Evolutionary conservation across 2,888 invertebrate genomes (phyloP), one percentile per base, ranked within the genome.

Genomic region (Orthonevra nobilis): DNA sequence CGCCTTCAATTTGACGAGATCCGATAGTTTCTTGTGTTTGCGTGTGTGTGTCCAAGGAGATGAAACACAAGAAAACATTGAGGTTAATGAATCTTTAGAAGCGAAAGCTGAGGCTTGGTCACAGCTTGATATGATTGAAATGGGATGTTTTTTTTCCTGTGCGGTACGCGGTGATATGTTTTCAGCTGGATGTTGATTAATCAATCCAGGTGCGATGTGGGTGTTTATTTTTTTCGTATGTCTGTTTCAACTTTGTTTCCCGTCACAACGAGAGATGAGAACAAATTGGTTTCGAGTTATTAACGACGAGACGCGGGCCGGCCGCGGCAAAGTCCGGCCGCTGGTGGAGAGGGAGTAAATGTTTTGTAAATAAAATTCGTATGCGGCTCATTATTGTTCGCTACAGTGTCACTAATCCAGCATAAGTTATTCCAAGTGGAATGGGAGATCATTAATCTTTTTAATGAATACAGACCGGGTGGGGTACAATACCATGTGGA

Each of bases 181-280:
- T 54, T 60, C 48, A 64, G 34, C 36, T 73, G 66, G n/a, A 73
- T 79, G 72, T 73, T 73, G 79, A 79, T 79, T 73, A 73, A 79
- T 79, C 44, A 60, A 68, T 34, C n/a, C 73, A 73, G 72, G 79
- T 72, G 79, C 66, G 66, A 79, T 79, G 79, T 79, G 79, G 79
- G 79, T 66, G 79, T 72, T 54, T 56, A 50, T 56, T 12, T 10
- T 32, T 32, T 1, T 9, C 2, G 2, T 10, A 3, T 1, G 12
- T 32, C n/a, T 10, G n/a, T 32, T n/a, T 54, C 3, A 5, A 23
- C 23, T 23, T 52, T 34, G 32, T n/a, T 12, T 20, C n/a, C n/a
- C n/a, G n/a, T n/a, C 10, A 9, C n/a, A 30, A 32, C 69, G 30
- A 75, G 60, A 75, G 61, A 34, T 42, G 61, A 42, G 69, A 75